Evolutionary conservation across 1,140 invertebrate species (phyloP).

Genomic region (Drosophila lacertosa): DNA sequence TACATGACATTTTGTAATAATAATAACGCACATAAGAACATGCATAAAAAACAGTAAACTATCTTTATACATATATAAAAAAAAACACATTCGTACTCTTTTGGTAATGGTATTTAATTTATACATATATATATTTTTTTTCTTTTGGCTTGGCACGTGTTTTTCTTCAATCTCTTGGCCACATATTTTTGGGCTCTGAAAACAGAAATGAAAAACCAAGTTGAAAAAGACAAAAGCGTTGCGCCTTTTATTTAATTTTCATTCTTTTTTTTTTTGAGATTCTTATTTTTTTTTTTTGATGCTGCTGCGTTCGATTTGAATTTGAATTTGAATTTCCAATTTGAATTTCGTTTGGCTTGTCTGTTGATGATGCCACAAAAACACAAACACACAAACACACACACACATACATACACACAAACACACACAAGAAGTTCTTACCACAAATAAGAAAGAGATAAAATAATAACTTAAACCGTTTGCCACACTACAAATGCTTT

Average conservation of each 20-base stretch:
- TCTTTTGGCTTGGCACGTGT: slow-evolving; percentile 71
- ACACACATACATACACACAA: slow-evolving; percentile 8
- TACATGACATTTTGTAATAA: slow-evolving; percentile 69
- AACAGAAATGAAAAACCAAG: slow-evolving; percentile 21
- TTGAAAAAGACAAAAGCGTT: slow-evolving; percentile 46
- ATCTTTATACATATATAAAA: slow-evolving; percentile 10
- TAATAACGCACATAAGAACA: slow-evolving; percentile 35
- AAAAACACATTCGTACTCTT: slow-evolving; percentile 42
- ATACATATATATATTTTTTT: not conserved
- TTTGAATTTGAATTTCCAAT: slow-evolving; percentile 74
- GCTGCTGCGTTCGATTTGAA: slow-evolving; percentile 81
- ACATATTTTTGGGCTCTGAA: slow-evolving; percentile 44
- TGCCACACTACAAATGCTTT: slow-evolving; percentile 42
- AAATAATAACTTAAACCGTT: slow-evolving; percentile 41
- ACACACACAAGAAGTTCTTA: slow-evolving; percentile 22
- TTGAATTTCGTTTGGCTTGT: slow-evolving; percentile 82
- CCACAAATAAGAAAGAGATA: slow-evolving; percentile 1
- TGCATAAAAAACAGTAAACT: not conserved
- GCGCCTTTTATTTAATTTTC: slow-evolving; percentile 61
- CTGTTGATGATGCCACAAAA: slow-evolving; percentile 66
- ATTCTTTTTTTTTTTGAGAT: slow-evolving; percentile 44
- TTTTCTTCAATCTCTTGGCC: slow-evolving; percentile 62
- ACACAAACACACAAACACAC: slow-evolving; percentile 25
- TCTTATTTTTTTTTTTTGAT: slow-evolving; percentile 75
- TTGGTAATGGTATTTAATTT: slow-evolving; percentile 68